Evolutionary conservation across 2,888 invertebrate species (phyloP), one percentile per base, ranked within the genome.

Genomic region (Koerneria pararmatus): DNA sequence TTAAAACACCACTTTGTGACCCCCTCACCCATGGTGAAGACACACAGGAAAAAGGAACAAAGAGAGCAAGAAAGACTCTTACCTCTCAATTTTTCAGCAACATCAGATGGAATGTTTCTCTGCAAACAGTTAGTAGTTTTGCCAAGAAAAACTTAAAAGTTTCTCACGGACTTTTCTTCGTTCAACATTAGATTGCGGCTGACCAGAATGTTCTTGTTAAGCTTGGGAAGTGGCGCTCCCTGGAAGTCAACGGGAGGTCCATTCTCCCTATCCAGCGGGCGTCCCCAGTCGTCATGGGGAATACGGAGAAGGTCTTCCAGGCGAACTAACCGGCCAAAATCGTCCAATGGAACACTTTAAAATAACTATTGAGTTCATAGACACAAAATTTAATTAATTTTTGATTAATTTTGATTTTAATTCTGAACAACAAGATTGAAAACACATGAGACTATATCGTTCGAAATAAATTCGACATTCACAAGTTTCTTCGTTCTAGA

Each of bases 241-340:
- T n/a, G n/a, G n/a, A 54, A 37, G 64, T 64, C 64, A 24, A 64
- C 64, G 0, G 64, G 54, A 5, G 64, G 64, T 2, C 64, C 64
- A 58, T 4, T 29, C 19, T 31, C 4, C 19, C 19, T 31, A 41
- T 11, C 64, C 54, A 29, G n/a, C 29, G 74, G 74, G 22, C 73
- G 68, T 4, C 71, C 69, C 29, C 63, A 69, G 11, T 69, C 69
- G 54, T 74, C 74, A 70, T 74, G 70, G 0, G 71, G 65, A 32
- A 69, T 67, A 6, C 74, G 67, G 22, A 70, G 68, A 41, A 74
- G 67, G 27, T 71, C 69, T 29, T 71, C 71, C 1, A 61, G 64
- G 11, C 69, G 56, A 4, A 71, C 58, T 1, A 72, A 71, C 19
- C 73, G 71, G 66, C 73, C 72, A 67, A 69, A 72, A 59, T 71